A percentile compares a stretch with the other conserved stretches of the same genome.
These are phyloP conservation scores for Thamnophis elegans DNA, from an alignment of 2,797 vertebrate species.

Conservation along the genomic window DNA sequence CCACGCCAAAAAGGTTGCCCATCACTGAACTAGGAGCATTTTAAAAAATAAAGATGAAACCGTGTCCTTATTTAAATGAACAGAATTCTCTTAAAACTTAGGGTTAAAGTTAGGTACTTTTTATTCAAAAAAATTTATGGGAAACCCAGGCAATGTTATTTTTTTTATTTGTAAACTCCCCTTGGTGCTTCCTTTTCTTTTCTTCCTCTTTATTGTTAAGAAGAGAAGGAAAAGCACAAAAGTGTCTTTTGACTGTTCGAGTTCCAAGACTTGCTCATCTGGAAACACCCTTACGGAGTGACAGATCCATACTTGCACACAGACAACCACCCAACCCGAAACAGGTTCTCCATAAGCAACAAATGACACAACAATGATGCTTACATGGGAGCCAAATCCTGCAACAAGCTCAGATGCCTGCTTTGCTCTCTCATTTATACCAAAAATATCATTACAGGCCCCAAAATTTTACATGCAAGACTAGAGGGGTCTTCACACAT, in stretches of 20 bases:
- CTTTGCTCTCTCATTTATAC: not conserved
- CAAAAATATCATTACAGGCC: not conserved
- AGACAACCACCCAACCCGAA: not conserved
- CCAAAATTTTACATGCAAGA: not conserved
- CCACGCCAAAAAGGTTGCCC: no score
- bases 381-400: not conserved
- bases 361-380: not conserved
- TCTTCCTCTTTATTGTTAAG: not conserved
- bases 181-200: not conserved
- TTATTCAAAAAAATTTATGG: not conserved
- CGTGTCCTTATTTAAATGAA: not conserved
- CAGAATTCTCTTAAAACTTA: not conserved
- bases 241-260: not conserved
- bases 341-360: not conserved
- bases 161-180: not conserved
- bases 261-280: not conserved
- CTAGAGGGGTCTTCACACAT: not conserved
- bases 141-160: not conserved
- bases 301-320: not conserved
- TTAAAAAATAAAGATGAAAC: not conserved
- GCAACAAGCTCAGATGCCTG: not conserved
- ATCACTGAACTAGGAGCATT: not conserved
- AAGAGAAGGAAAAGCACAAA: not conserved
- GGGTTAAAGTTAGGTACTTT: not conserved
- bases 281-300: not conserved